A percentile compares a stretch with the other conserved stretches of the same genome.
Conservation (phyloP, 2,888 invertebrate species). For the Acrobasis repandana region DNA sequence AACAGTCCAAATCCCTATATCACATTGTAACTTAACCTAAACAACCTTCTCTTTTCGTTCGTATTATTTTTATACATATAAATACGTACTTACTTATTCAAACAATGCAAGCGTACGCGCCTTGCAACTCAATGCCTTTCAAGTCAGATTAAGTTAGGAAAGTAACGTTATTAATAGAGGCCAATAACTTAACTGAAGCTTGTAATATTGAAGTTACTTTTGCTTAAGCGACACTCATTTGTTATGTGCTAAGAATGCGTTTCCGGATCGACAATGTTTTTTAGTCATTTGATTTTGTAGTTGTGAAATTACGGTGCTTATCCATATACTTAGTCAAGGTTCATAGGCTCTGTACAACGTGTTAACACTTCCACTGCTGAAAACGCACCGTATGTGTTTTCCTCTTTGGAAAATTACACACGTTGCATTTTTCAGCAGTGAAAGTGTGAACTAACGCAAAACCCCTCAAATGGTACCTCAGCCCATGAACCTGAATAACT, state of each 20-base stretch:
- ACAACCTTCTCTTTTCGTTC: too few relatives aligned
- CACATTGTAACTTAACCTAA: too few relatives aligned
- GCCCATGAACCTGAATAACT: too few relatives aligned
- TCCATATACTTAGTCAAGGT: too few relatives aligned
- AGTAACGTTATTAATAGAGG: slow-evolving; percentile 78
- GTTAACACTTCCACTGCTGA: too few relatives aligned
- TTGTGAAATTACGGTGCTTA: slow-evolving; percentile 32
- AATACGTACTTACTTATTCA: slow-evolving; percentile 31
- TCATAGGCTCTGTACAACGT: too few relatives aligned
- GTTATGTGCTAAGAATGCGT: slow-evolving; percentile 75
- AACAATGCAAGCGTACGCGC: slow-evolving; percentile 73
- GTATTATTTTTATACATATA: neutral
- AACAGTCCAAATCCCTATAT: too few relatives aligned
- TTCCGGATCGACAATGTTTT: slow-evolving; percentile 73
- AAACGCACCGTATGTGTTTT: too few relatives aligned
- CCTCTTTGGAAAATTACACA: too few relatives aligned
- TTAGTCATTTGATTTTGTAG: slow-evolving; percentile 58
- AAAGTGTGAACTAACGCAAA: too few relatives aligned
- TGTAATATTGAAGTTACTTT: slow-evolving; percentile 80
- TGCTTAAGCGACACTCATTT: slow-evolving; percentile 77
- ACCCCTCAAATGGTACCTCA: too few relatives aligned
- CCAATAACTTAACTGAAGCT: slow-evolving; percentile 76
- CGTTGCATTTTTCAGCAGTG: too few relatives aligned
- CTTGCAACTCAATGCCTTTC: slow-evolving; percentile 73
- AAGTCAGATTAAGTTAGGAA: slow-evolving; percentile 81